Evolutionary conservation across 2,888 invertebrate species (phyloP).

Genomic region (Brachypalpus laphriformis): DNA sequence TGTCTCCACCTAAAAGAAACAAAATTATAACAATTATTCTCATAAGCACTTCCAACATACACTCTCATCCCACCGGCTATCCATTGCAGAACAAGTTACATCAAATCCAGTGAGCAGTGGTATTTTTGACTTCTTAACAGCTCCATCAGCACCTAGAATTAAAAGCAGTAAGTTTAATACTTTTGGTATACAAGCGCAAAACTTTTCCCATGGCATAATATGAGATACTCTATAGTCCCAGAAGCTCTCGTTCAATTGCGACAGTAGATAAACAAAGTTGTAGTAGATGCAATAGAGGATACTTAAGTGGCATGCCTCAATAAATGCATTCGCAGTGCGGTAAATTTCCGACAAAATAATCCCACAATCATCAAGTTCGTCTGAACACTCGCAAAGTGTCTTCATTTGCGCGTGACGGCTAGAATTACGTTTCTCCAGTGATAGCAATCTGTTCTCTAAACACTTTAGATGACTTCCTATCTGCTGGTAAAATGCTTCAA

Average conservation of each 20-base stretch:
- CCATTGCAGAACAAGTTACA: constrained; percentile 78
- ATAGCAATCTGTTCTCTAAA: constrained; percentile 56
- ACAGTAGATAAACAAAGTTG: constrained; percentile 77
- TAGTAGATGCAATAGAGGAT: constrained; percentile 78
- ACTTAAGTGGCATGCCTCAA: constrained; percentile 77
- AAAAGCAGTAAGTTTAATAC: constrained; percentile 76
- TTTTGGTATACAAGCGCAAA: constrained; percentile 76
- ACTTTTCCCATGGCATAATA: constrained; percentile 68
- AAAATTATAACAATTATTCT: background rate
- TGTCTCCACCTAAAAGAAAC: constrained; percentile 68
- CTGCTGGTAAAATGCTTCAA: constrained; percentile 76
- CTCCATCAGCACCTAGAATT: constrained; percentile 77
- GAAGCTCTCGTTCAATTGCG: constrained; percentile 78
- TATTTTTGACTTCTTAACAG: constrained; percentile 75
- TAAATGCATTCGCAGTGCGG: constrained; percentile 74
- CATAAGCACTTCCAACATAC: constrained; percentile 74
- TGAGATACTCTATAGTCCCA: constrained; percentile 69
- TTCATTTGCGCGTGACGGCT: constrained; percentile 77
- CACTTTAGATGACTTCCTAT: constrained; percentile 75
- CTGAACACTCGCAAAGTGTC: constrained; percentile 77
- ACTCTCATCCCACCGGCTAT: constrained; percentile 78
- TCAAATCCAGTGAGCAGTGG: constrained; percentile 76
- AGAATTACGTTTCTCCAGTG: constrained; percentile 46
- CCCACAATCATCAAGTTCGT: constrained; percentile 76
- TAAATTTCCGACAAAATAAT: constrained; percentile 77